A percentile compares a stretch with the other conserved stretches of the same genome.
phyloP scores from a whole-genome alignment of 2,113 vertebrate species.

The Podarcis muralis region DNA sequence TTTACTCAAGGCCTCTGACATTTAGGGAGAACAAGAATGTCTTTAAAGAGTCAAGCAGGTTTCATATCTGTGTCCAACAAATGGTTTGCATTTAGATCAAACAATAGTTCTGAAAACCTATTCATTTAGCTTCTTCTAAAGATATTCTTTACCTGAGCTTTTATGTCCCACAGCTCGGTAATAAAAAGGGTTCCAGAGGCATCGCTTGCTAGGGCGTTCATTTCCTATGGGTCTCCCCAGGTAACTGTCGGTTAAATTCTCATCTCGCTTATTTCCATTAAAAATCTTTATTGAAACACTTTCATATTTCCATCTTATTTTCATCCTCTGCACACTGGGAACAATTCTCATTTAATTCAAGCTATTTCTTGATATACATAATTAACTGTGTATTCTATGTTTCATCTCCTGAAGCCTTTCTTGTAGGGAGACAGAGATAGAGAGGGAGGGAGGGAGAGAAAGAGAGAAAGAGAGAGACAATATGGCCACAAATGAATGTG shows the following conservation, averaged over 20 bases:
- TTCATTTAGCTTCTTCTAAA: conserved; percentile 28
- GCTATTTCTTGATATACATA: conserved; percentile 44
- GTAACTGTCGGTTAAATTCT: conserved; percentile 44
- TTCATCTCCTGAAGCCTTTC: conserved; percentile 48
- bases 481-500: conserved; percentile 39
- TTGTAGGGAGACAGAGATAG: conserved; percentile 5
- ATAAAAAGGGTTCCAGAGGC: background rate
- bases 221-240: conserved; percentile 30
- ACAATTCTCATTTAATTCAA: conserved; percentile 56
- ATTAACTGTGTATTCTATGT: conserved; percentile 61
- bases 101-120: conserved; percentile 21
- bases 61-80: conserved; percentile 16
- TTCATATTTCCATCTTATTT: conserved; percentile 38
- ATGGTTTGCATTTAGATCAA: conserved; percentile 14
- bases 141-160: conserved; percentile 11
- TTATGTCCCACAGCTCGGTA: conserved; percentile 16
- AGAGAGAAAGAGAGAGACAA: background rate
- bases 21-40: conserved; percentile 4
- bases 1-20: conserved; percentile 17
- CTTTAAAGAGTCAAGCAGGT: background rate
- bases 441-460: background rate
- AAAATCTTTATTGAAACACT: conserved; percentile 44
- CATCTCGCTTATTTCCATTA: conserved; percentile 47
- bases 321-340: conserved; percentile 48
- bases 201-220: background rate